A percentile compares a stretch with the other conserved stretches of the same genome.
Evolutionary conservation across 2,888 invertebrate genomes (phyloP).

Genomic region (Cancer borealis): DNA sequence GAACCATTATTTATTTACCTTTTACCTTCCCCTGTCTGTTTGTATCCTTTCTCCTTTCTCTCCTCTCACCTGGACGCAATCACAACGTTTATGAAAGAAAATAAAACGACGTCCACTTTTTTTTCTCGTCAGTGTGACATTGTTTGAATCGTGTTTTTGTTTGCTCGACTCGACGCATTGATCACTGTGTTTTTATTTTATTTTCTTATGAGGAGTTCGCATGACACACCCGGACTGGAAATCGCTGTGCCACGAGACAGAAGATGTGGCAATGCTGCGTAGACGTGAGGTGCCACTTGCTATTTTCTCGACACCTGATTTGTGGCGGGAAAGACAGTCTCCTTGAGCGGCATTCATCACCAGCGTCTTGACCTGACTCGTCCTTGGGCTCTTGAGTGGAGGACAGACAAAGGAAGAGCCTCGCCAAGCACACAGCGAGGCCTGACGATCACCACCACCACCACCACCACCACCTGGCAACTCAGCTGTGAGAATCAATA

Average conservation of each 20-base stretch:
- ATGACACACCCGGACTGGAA: conserved; percentile 63
- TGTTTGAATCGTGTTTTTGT: neutral
- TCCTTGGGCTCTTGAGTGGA: neutral
- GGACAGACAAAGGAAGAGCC: neutral
- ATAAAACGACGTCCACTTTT: neutral
- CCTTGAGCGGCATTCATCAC: neutral
- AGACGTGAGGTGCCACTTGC: conserved; percentile 44
- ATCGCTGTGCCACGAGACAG: conserved; percentile 36
- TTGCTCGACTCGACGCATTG: neutral
- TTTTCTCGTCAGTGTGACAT: neutral
- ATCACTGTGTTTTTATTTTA: neutral
- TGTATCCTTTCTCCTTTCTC: neutral
- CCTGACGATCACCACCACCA: neutral
- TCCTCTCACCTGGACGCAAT: neutral
- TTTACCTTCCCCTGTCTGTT: neutral
- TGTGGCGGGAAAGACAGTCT: neutral
- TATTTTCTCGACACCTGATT: neutral
- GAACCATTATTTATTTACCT: neutral
- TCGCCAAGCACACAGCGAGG: neutral
- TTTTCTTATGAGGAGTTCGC: conserved; percentile 31
- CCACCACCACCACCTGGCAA: conserved; percentile 52
- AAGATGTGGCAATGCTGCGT: conserved; percentile 61
- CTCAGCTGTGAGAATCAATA: conserved; percentile 66
- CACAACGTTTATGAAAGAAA: neutral
- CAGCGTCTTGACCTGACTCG: neutral